These are phyloP conservation scores for Lagria hirta DNA, from an alignment of 2,888 invertebrate species.

Conservation along the genomic window DNA sequence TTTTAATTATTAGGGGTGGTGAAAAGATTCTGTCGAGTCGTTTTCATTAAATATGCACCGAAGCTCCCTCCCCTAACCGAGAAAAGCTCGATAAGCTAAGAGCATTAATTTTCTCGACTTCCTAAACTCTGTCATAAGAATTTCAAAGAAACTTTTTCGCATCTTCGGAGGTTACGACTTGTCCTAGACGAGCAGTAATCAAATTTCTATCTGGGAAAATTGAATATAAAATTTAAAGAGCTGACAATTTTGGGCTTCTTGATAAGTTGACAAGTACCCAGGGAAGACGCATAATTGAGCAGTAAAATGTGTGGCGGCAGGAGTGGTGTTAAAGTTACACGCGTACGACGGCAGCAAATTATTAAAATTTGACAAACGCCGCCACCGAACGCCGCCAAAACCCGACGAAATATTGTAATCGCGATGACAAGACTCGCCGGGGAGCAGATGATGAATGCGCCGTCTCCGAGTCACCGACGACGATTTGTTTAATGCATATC, in stretches of 20 bases:
- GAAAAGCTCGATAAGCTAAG: constrained; percentile 32
- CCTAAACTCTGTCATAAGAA: constrained; percentile 37
- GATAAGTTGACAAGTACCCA: constrained; percentile 52
- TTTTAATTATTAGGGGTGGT: constrained; percentile 20
- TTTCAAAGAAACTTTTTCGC: constrained; percentile 37
- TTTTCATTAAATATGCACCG: constrained; percentile 26
- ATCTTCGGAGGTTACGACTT: constrained; percentile 39
- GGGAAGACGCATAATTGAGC: constrained; percentile 52
- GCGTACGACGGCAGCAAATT: constrained; percentile 46
- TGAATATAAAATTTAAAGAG: constrained; percentile 55
- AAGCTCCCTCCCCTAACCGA: constrained; percentile 11
- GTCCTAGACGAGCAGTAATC: constrained; percentile 47
- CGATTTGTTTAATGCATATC: constrained; percentile 53
- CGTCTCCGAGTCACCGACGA: constrained; percentile 42
- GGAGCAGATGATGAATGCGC: constrained; percentile 29
- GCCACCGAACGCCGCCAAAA: constrained; percentile 21
- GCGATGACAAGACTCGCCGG: constrained; percentile 29
- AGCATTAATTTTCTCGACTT: constrained; percentile 36
- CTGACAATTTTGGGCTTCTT: constrained; percentile 48
- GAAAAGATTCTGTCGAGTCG: constrained; percentile 19
- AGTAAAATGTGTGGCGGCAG: constrained; percentile 45
- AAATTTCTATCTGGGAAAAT: constrained; percentile 51
- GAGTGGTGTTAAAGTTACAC: constrained; percentile 43
- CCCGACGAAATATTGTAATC: constrained; percentile 27
- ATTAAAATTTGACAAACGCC: constrained; percentile 49